A percentile compares a stretch with the other conserved stretches of the same genome.
Evolutionary conservation across 2,888 invertebrate genomes (phyloP).

Genomic region (Venusia cambrica): DNA sequence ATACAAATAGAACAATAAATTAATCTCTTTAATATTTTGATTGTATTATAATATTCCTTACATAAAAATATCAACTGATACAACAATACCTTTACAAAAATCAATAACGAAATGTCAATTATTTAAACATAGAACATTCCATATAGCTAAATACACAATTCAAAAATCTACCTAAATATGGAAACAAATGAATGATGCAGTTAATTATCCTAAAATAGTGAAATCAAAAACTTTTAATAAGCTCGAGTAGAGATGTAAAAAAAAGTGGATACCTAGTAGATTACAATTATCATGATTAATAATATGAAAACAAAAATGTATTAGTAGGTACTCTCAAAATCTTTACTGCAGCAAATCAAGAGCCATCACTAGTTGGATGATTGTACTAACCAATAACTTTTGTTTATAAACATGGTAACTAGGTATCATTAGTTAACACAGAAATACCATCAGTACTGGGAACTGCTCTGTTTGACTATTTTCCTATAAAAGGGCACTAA

Average conservation of each 20-base stretch:
- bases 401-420: slow-evolving; percentile 13
- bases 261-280: slow-evolving; percentile 17
- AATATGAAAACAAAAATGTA: slow-evolving; percentile 7
- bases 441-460: slow-evolving; percentile 62
- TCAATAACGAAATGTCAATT: slow-evolving; percentile 69
- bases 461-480: slow-evolving; percentile 40
- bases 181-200: slow-evolving; percentile 5
- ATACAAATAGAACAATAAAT: slow-evolving; percentile 72
- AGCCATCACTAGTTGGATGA: slow-evolving; percentile 36
- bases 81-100: slow-evolving; percentile 68
- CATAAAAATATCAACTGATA: slow-evolving; percentile 75
- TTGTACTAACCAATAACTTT: slow-evolving; percentile 16
- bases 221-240: slow-evolving; percentile 6
- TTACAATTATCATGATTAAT: slow-evolving; percentile 7
- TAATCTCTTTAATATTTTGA: slow-evolving; percentile 71
- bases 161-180: slow-evolving; percentile 2
- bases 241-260: slow-evolving; percentile 25
- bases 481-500: slow-evolving; percentile 66
- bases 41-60: slow-evolving; percentile 58
- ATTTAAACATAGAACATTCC: slow-evolving; percentile 62
- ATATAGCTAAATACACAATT: slow-evolving; percentile 32
- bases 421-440: slow-evolving; percentile 26
- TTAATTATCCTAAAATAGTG: slow-evolving; percentile 4
- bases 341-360: slow-evolving; percentile 14
- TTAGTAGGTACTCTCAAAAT: slow-evolving; percentile 6